phyloP scores from a whole-genome alignment of 2,113 vertebrate genomes.

The Castor canadensis region DNA sequence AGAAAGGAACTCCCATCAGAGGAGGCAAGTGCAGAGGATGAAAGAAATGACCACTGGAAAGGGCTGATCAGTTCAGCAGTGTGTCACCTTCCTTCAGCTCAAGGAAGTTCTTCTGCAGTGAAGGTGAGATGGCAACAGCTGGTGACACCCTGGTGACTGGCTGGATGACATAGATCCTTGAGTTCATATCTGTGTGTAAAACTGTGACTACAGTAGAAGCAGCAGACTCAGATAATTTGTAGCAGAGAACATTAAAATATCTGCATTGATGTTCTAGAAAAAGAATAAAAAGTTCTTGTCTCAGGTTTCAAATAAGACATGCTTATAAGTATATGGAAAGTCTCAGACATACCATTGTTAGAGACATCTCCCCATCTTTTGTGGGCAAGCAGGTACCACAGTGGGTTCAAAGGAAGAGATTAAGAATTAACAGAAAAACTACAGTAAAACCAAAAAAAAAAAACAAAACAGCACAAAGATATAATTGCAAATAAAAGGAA shows the following conservation, averaged over 20 bases:
- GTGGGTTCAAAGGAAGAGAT: not conserved
- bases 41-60: constrained; percentile 23
- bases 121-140: not conserved
- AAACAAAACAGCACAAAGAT: not conserved
- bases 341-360: not conserved
- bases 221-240: not conserved
- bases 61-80: not conserved
- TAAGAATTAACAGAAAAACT: not conserved
- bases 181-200: not conserved
- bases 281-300: not conserved
- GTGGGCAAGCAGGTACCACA: not conserved
- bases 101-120: not conserved
- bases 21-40: not conserved
- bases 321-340: not conserved
- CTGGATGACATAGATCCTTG: not conserved
- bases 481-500: not conserved
- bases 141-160: not conserved
- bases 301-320: not conserved
- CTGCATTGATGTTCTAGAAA: not conserved
- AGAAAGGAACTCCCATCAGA: not conserved
- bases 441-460: not conserved
- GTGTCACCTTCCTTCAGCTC: constrained; percentile 11
- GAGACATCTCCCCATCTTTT: not conserved
- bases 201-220: not conserved
- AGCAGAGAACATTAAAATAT: not conserved